Conservation (phyloP, 2,113 vertebrate species). For the Patagioenas fasciata region DNA sequence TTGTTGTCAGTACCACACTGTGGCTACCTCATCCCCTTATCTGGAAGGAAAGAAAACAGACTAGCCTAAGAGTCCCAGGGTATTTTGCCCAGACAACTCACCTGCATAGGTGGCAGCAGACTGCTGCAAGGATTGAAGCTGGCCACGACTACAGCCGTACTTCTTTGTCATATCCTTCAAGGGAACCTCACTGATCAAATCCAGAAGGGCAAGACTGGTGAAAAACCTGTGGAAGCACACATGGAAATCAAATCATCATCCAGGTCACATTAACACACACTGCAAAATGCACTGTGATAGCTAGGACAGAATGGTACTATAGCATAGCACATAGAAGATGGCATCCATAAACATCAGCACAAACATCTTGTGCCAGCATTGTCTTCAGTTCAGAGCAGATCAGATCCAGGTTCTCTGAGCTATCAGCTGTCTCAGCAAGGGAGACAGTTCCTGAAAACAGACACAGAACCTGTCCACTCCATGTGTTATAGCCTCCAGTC, state of each 20-base stretch:
- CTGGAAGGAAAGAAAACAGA: neutral
- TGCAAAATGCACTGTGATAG: neutral
- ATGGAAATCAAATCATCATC: neutral
- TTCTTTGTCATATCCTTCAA: constrained; percentile 88
- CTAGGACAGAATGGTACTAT: neutral
- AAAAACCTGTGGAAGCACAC: constrained; percentile 84
- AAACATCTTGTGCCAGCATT: neutral
- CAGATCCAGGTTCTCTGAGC: neutral
- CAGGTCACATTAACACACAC: neutral
- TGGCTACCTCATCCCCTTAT: neutral
- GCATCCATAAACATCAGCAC: neutral
- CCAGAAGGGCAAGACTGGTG: constrained; percentile 92
- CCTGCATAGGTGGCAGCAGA: constrained; percentile 96
- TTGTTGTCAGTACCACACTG: neutral
- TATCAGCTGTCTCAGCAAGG: neutral
- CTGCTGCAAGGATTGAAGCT: constrained; percentile 96
- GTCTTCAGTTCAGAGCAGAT: neutral
- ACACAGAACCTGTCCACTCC: neutral
- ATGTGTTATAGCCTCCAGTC: neutral
- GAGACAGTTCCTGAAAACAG: neutral
- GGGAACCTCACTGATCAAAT: constrained; percentile 91
- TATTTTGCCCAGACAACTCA: constrained; percentile 37
- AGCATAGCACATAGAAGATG: neutral
- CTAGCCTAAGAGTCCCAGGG: neutral
- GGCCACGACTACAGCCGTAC: constrained; percentile 93